phyloP scores from a whole-genome alignment of 2,888 invertebrate genomes.

The Drosophila mayaguana region DNA sequence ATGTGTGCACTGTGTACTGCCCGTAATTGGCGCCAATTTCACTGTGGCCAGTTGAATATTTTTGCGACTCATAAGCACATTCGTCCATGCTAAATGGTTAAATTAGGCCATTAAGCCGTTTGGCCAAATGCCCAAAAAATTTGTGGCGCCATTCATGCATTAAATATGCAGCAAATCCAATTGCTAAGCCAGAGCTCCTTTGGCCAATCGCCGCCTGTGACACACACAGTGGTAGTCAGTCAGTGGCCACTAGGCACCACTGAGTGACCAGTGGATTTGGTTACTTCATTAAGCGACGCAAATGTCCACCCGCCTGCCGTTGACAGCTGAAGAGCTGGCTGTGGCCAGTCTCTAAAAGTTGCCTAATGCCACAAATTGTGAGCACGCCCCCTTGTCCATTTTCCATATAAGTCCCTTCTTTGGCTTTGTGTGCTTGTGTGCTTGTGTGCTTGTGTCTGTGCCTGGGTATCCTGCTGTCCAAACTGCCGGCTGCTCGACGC shows the following conservation, averaged over 20 bases:
- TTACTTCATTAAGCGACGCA: constrained; percentile 69
- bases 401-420: constrained; percentile 24
- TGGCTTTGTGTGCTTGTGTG: not conserved
- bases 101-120: constrained; percentile 67
- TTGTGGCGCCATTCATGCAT: constrained; percentile 71
- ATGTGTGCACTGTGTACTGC: constrained; percentile 23
- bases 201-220: not conserved
- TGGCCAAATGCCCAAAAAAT: constrained; percentile 67
- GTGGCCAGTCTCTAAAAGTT: constrained; percentile 59
- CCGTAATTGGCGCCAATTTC: constrained; percentile 51
- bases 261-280: constrained; percentile 72
- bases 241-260: constrained; percentile 19
- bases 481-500: constrained; percentile 43
- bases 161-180: constrained; percentile 78
- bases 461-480: constrained; percentile 20
- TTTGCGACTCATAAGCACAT: constrained; percentile 32
- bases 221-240: constrained; percentile 15
- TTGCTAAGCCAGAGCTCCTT: constrained; percentile 60
- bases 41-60: constrained; percentile 33
- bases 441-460: constrained; percentile 7
- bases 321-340: constrained; percentile 61
- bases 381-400: constrained; percentile 35
- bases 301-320: constrained; percentile 50
- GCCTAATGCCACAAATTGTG: constrained; percentile 71
- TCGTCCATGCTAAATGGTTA: constrained; percentile 62